phyloP scores from a whole-genome alignment of 2,888 invertebrate species.

The Phragmatobia fuliginosa region DNA sequence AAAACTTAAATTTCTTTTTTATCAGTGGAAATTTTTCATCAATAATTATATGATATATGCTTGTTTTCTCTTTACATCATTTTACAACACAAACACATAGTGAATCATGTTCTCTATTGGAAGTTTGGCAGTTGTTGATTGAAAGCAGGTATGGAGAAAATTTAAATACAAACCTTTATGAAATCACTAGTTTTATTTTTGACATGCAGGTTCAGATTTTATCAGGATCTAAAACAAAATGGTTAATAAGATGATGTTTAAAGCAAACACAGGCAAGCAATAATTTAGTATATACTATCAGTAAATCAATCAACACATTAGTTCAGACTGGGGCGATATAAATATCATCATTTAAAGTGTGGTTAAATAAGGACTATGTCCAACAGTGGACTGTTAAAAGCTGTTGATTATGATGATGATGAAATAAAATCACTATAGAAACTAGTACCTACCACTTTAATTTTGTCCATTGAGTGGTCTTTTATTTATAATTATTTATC shows the following conservation, averaged over 20 bases:
- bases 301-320: slow-evolving; percentile 65
- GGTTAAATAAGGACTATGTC: background rate
- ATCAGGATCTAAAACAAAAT: background rate
- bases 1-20: background rate
- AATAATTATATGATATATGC: slow-evolving; percentile 19
- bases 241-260: background rate
- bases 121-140: background rate
- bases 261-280: background rate
- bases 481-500: background rate
- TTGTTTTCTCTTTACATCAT: slow-evolving; percentile 11
- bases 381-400: no score
- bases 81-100: background rate
- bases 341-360: slow-evolving; percentile 55
- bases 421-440: no score
- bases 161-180: slow-evolving; percentile 1
- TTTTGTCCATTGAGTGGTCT: background rate
- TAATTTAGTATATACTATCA: slow-evolving; percentile 32
- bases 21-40: slow-evolving; percentile 10
- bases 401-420: no score
- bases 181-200: background rate
- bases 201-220: background rate
- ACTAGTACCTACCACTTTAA: background rate
- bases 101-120: background rate
- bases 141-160: background rate
- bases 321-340: slow-evolving; percentile 76